phyloP scores from a whole-genome alignment of 2,888 invertebrate genomes.

The Eudemis profundana region DNA sequence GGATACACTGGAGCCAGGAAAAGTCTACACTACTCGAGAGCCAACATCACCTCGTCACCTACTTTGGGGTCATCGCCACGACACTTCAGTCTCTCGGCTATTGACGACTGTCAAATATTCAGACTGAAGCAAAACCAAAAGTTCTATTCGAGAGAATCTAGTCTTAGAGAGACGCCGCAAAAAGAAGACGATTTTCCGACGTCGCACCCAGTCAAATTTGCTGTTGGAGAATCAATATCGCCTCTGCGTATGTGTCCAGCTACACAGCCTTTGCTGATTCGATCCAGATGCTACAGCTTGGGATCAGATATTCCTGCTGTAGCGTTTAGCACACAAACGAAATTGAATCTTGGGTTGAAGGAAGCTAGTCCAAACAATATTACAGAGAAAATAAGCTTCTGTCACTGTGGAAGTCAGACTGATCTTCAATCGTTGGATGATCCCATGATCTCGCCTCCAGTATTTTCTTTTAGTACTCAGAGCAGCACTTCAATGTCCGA shows the following conservation, averaged over 20 bases:
- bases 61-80: conserved; percentile 85
- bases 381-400: conserved; percentile 78
- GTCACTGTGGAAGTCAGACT: conserved; percentile 90
- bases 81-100: conserved; percentile 89
- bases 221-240: conserved; percentile 88
- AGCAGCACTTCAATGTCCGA: conserved; percentile 83
- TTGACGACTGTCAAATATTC: conserved; percentile 84
- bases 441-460: conserved; percentile 77
- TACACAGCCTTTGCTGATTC: conserved; percentile 62
- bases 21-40: conserved; percentile 70
- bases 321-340: conserved; percentile 86
- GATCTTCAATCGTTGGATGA: conserved; percentile 88
- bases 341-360: conserved; percentile 87
- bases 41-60: conserved; percentile 75
- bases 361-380: conserved; percentile 76
- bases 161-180: conserved; percentile 73
- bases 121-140: conserved; percentile 79
- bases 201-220: conserved; percentile 86
- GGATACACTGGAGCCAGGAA: conserved; percentile 83
- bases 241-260: conserved; percentile 70
- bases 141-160: conserved; percentile 75
- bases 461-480: conserved; percentile 77
- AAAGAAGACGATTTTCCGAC: conserved; percentile 65
- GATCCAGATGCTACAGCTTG: conserved; percentile 88
- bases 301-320: conserved; percentile 84